A percentile compares a stretch with the other conserved stretches of the same genome.
These are phyloP conservation scores for Drosophila nigromelanica DNA, from an alignment of 1,140 invertebrate genomes.

Conservation along the genomic window DNA sequence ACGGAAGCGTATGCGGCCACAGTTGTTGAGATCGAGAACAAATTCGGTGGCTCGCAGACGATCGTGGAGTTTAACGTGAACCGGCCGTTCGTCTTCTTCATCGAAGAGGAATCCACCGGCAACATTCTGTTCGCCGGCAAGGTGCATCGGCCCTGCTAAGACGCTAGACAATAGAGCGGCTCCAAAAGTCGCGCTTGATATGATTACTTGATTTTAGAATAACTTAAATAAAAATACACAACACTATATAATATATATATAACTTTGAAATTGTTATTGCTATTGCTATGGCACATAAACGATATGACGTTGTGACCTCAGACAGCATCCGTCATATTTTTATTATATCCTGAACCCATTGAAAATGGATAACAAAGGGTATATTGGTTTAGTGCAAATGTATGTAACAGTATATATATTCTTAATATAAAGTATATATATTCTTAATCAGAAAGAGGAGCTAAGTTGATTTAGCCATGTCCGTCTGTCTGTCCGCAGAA, in stretches of 20 bases:
- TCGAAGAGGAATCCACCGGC: constrained; percentile 89
- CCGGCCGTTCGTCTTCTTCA: constrained; percentile 92
- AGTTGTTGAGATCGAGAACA: constrained; percentile 88
- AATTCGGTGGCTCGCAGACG: constrained; percentile 86
- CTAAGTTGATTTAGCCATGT: no score
- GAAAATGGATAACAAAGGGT: no score
- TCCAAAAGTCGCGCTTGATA: constrained; percentile 49
- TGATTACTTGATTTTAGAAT: constrained; percentile 30
- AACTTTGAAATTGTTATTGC: neutral
- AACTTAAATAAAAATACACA: constrained; percentile 16
- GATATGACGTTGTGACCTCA: neutral
- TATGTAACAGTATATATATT: no score
- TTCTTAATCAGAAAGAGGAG: no score
- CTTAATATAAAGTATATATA: no score
- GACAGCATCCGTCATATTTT: neutral
- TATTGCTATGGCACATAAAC: neutral
- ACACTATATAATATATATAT: constrained; percentile 1
- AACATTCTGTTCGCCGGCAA: constrained; percentile 90
- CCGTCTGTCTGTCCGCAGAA: no score
- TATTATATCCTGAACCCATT: neutral
- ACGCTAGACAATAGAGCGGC: constrained; percentile 1
- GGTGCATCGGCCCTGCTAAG: constrained; percentile 82
- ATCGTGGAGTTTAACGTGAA: constrained; percentile 87
- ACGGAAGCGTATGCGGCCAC: constrained; percentile 91
- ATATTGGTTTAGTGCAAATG: no score